These are phyloP conservation scores for Pseudocheirus occidentalis DNA, from an alignment of 2,797 vertebrate species.

Conservation along the genomic window DNA sequence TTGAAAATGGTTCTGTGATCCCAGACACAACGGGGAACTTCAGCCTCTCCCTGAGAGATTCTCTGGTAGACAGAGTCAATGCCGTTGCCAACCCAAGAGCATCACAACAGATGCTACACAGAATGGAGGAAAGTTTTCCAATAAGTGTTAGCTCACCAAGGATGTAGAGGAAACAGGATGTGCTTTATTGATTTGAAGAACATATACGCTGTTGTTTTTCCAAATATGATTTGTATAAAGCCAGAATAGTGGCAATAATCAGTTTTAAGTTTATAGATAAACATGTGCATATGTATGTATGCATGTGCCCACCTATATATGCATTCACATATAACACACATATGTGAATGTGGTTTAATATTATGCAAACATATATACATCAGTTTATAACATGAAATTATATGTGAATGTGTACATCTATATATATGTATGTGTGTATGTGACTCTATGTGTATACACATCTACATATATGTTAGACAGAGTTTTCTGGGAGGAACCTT, in stretches of 20 bases:
- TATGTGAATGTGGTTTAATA: background rate
- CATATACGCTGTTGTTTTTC: background rate
- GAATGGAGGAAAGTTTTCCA: constrained; percentile 45
- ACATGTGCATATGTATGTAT: background rate
- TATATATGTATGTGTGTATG: background rate
- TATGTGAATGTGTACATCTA: background rate
- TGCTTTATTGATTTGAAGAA: background rate
- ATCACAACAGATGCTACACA: constrained; percentile 25
- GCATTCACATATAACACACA: background rate
- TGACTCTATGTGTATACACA: too few species aligned
- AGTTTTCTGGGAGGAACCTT: background rate
- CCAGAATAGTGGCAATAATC: background rate
- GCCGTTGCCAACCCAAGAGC: constrained; percentile 1
- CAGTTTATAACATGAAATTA: background rate
- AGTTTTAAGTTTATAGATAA: background rate
- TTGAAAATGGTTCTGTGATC: constrained; percentile 64
- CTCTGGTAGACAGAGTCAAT: constrained; percentile 6
- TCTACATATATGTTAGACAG: background rate
- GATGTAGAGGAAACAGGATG: constrained; percentile 37
- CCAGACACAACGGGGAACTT: constrained; percentile 61
- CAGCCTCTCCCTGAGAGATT: constrained; percentile 67
- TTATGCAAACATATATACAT: background rate
- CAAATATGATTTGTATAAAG: background rate
- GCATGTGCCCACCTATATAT: background rate
- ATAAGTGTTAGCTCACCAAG: constrained; percentile 51